Base-by-base conservation (phyloP, 1,140 invertebrate genomes). In the Charaxes varanes region DNA sequence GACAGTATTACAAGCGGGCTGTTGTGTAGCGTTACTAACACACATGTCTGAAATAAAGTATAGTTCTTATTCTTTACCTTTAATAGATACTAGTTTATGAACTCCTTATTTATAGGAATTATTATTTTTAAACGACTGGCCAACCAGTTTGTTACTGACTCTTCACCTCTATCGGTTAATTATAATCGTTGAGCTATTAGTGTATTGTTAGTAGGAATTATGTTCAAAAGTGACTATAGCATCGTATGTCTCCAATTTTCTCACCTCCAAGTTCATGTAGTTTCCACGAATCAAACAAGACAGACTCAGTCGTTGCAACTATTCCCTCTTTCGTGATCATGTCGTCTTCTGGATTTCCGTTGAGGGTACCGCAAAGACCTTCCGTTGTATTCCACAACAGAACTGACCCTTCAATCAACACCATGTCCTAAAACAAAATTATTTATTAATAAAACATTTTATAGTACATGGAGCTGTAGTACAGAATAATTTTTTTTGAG, bases 341-440 rank as follows among this genome's bases (percentile, higher is more conserved):
- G 71, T 97, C 94, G 58, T 95, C 92, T 3, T 73, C 70, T 2
- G 70, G 59, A 45, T 89, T 83, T 0, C 92, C 91, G 73, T 96
- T 91, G 36, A 94, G 85, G 2, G 78, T 86, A 0, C 94, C 94
- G 66, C 95, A 97, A 0, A 97, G 74, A 26, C 95, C 95, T 47
- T 88, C 87, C 0, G 93, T 93, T 52, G 89, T 89, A 62, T 93
- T 92, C 90, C 92, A 94, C 19, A 94, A 64, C 12, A 85, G 86
- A 17, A 90, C 88, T 2, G 87, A 86, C 0, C 88, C 90, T 60
- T 92, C 89, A 1, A 91, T 71, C 50, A 88, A 81, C 1, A 92
- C 66, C 30, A 88, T 62, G 46, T 88, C 86, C 86, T 90, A 7
- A 67, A 60, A 19, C 11, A 42, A 7, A 38, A n/a, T 26, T n/a